Evolutionary conservation across 1,140 invertebrate species (phyloP), one percentile per base, ranked within the genome.

Genomic region (Colletes latitarsis): DNA sequence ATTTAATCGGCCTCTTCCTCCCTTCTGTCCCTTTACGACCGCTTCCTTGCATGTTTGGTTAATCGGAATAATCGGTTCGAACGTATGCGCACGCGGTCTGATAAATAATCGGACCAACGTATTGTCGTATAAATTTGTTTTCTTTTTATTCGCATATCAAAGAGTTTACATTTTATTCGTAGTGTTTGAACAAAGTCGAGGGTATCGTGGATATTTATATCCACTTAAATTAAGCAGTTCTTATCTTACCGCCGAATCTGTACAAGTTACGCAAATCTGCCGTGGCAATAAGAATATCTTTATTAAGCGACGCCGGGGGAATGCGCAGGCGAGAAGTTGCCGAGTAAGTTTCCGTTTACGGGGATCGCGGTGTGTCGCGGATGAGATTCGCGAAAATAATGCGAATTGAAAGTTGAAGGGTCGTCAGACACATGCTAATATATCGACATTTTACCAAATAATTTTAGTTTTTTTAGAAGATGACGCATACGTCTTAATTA

Each of bases 271-370:
- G 64, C 69, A 71, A 71, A 57, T 66, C 46, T 41, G 63, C 49
- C 21, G 39, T 46, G n/a, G 64, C 82, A 81, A 77, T 74, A 79
- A 81, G 75, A 60, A 88, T 88, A 86, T 88, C 88, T 90, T 88
- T 86, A 89, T 90, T 85, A 88, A 76, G 49, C 49, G 10, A 15
- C 17, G 41, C 12, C 6, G 21, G 21, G 4, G 12, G 71, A 19
- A n/a, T 14, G 21, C 46, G 52, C 52, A 58, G 62, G 55, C 64
- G 72, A 68, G 72, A 81, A 81, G 63, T 75, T 55, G 55, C n/a
- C 78, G 72, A 75, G 71, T 67, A 8, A 43, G 71, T 81, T 81
- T 81, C 72, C 78, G 63, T 81, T 81, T 81, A 75, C 9, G 72
- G 72, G 6, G 57, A 17, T 15, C 43, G 14, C 41, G 4, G 8